Base-by-base conservation (phyloP, 1,140 invertebrate genomes). In the Aphelenchoides fujianensis region DNA sequence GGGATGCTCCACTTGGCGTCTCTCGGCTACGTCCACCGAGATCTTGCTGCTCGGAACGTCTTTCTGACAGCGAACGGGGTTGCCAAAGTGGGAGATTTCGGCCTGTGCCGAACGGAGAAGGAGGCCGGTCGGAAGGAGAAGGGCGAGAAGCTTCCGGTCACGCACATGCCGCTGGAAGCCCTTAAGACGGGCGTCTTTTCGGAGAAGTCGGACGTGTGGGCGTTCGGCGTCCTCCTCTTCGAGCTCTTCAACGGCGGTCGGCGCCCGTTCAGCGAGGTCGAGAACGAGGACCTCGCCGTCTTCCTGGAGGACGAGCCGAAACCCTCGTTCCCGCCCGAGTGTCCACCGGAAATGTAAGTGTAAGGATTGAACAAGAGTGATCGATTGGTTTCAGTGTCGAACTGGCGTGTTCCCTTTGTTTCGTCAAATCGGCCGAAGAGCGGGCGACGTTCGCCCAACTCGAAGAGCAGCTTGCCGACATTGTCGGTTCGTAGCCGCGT, bases 71-170 rank as follows among this genome's bases (percentile, higher is more conserved):
- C 94, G 77, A 90, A 95, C 81, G 92, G 91, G 82, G 82, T 84
- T 1, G 74, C 87, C 53, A 98, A 98, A 87, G 97, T 98, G 79
- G 94, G 94, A 0, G 96, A 98, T 85, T 98, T 98, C 86, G 95
- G 95, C 2, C 87, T 98, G 19, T 94, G 95, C 0, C n/a, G n/a
- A n/a, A n/a, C n/a, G n/a, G n/a, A n/a, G n/a, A n/a, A n/a, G n/a
- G n/a, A n/a, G n/a, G n/a, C n/a, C n/a, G 88, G 95, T 77, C 94
- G 19, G 28, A 5, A 23, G 5, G 5, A 59, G 12, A 27, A 7
- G 55, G 19, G 55, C 5, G 63, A 30, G 32, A 66, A 66, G 32
- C 34, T 66, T 12, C 63, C 63, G 2, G 36, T 66, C n/a, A 66
- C 16, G 16, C 36, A 66, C 31, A 66, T 66, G 63, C 16, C 63